Conservation (phyloP, 2,797 vertebrate species). For the Nyctibius grandis region DNA sequence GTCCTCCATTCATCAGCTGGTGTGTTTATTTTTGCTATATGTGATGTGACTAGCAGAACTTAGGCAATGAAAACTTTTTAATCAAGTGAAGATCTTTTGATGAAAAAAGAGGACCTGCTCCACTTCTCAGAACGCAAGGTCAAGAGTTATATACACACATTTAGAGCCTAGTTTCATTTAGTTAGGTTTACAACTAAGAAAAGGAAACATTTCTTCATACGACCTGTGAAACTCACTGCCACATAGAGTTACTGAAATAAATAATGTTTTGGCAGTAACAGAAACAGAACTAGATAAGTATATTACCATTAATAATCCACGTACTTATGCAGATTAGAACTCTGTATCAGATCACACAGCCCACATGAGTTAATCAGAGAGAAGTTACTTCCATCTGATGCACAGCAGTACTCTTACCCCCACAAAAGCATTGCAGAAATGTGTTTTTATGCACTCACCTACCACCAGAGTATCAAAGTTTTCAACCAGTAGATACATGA, state of each 20-base stretch:
- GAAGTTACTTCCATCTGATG: background rate
- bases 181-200: conserved; percentile 24
- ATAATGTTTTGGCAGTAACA: background rate
- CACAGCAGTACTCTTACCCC: background rate
- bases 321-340: background rate
- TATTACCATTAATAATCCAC: background rate
- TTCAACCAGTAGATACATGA: background rate
- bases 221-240: background rate
- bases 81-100: conserved; percentile 23
- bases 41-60: conserved; percentile 36
- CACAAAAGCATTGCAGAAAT: background rate
- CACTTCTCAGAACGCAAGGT: conserved; percentile 28
- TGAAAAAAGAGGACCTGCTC: conserved; percentile 2
- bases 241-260: background rate
- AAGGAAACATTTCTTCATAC: conserved; percentile 23
- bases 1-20: conserved; percentile 20
- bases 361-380: background rate
- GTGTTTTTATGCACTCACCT: background rate
- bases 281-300: background rate
- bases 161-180: conserved; percentile 3
- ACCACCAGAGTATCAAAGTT: background rate
- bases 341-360: background rate
- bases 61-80: conserved; percentile 43
- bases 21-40: conserved; percentile 43
- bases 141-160: conserved; percentile 30